phyloP scores from a whole-genome alignment of 2,797 vertebrate species.

The Hoplostethus mediterraneus region DNA sequence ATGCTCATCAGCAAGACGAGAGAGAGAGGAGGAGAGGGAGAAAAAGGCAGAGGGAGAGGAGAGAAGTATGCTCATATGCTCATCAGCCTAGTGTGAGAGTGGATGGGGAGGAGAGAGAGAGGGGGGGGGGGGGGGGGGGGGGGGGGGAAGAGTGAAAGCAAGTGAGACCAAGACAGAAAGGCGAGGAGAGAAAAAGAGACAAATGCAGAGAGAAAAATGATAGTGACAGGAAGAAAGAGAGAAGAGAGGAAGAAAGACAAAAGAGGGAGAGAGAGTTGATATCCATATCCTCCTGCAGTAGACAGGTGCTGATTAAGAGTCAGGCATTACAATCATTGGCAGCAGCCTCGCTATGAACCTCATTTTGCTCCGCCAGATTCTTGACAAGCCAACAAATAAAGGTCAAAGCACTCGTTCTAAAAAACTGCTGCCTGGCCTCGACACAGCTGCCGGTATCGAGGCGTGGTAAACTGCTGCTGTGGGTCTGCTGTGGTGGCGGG shows the following conservation, averaged over 20 bases:
- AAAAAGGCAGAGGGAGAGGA: not conserved
- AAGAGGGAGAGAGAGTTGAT: not conserved
- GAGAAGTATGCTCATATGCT: too few species aligned
- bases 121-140: not conserved
- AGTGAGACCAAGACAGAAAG: slow-evolving; percentile 8
- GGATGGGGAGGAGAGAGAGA: not conserved
- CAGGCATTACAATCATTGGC: slow-evolving; percentile 15
- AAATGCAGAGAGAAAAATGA: not conserved
- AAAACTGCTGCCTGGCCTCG: slow-evolving; percentile 29
- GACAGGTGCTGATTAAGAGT: slow-evolving; percentile 36
- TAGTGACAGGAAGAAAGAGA: slow-evolving; percentile 17
- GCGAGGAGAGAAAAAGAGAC: slow-evolving; percentile 5
- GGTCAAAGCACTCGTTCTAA: slow-evolving; percentile 45
- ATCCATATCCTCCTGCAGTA: slow-evolving; percentile 12
- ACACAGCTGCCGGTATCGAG: slow-evolving; percentile 23
- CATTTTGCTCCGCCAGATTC: slow-evolving; percentile 30
- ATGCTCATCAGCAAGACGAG: not conserved
- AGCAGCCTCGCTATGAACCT: slow-evolving; percentile 31
- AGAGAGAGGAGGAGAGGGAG: not conserved
- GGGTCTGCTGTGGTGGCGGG: slow-evolving; percentile 1
- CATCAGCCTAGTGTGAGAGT: too few species aligned
- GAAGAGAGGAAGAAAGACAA: not conserved
- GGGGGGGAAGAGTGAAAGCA: not conserved
- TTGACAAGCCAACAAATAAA: slow-evolving; percentile 49
- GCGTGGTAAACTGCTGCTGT: slow-evolving; percentile 14